Evolutionary conservation across 2,888 invertebrate species (phyloP).

Genomic region (Metalampra italica): DNA sequence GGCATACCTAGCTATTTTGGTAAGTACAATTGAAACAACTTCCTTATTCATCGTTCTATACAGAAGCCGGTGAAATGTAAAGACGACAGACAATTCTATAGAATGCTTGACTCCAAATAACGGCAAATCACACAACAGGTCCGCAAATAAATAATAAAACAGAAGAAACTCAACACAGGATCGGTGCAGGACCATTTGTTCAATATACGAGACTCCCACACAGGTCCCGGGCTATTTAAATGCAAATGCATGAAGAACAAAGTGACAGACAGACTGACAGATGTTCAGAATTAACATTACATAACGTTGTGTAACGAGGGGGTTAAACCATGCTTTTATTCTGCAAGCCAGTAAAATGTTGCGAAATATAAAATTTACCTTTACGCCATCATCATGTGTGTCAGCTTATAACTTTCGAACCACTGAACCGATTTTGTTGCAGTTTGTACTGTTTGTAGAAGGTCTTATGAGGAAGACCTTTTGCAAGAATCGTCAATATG

Average conservation of each 20-base stretch:
- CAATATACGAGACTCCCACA: slow-evolving; percentile 8
- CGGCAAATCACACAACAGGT: neutral
- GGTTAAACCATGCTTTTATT: neutral
- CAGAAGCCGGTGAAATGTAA: too few relatives aligned
- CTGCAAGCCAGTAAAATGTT: neutral
- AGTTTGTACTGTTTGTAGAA: too few relatives aligned
- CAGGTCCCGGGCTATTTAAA: slow-evolving; percentile 28
- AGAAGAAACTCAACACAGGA: neutral
- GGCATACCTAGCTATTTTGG: too few relatives aligned
- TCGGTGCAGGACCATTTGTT: slow-evolving; percentile 16
- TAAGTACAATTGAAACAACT: too few relatives aligned
- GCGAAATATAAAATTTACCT: too few relatives aligned
- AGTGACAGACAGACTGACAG: slow-evolving; percentile 31
- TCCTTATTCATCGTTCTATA: too few relatives aligned
- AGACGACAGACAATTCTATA: too few relatives aligned
- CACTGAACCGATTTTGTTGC: too few relatives aligned
- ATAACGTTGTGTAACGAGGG: slow-evolving; percentile 17
- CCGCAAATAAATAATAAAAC: neutral
- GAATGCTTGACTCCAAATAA: neutral
- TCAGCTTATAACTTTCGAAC: too few relatives aligned
- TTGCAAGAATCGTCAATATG: too few relatives aligned
- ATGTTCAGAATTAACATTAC: slow-evolving; percentile 35
- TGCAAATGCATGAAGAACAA: slow-evolving; percentile 29
- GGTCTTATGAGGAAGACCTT: too few relatives aligned
- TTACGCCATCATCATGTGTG: too few relatives aligned